A percentile compares a stretch with the other conserved stretches of the same genome.
Conservation (phyloP, 2,888 invertebrate species). For the Athripsodes cinereus region DNA sequence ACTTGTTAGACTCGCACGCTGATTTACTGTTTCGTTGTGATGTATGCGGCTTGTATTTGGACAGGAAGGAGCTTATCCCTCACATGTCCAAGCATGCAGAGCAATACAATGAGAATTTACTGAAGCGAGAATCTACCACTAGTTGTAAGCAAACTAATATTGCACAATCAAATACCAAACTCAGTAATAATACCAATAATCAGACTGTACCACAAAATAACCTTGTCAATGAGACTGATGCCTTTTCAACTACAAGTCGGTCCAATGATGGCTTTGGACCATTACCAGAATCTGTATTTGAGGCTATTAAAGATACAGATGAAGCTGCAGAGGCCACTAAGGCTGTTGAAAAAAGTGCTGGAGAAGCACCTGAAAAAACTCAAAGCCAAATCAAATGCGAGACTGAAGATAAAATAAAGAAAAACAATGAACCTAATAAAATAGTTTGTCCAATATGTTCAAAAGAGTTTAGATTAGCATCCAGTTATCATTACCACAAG, state of each 20-base stretch:
- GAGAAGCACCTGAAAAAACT: not conserved
- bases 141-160: not conserved
- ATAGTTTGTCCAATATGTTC: constrained; percentile 46
- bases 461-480: constrained; percentile 43
- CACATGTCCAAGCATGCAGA: constrained; percentile 41
- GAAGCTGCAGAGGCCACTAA: constrained; percentile 27
- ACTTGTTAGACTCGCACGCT: constrained; percentile 35
- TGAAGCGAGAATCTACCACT: not conserved
- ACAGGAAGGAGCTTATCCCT: constrained; percentile 34
- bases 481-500: constrained; percentile 50
- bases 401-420: not conserved
- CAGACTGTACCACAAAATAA: not conserved
- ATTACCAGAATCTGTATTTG: constrained; percentile 37
- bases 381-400: not conserved
- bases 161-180: not conserved
- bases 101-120: constrained; percentile 22
- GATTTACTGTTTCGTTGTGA: constrained; percentile 41
- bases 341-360: not conserved
- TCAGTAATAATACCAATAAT: not conserved
- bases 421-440: constrained; percentile 14
- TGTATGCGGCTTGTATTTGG: constrained; percentile 38
- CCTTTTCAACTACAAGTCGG: constrained; percentile 30
- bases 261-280: constrained; percentile 34
- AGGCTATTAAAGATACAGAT: constrained; percentile 38
- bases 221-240: constrained; percentile 9